Base-by-base conservation (phyloP, 2,113 vertebrate species). In the Cryptoleucopteryx plumbea region DNA sequence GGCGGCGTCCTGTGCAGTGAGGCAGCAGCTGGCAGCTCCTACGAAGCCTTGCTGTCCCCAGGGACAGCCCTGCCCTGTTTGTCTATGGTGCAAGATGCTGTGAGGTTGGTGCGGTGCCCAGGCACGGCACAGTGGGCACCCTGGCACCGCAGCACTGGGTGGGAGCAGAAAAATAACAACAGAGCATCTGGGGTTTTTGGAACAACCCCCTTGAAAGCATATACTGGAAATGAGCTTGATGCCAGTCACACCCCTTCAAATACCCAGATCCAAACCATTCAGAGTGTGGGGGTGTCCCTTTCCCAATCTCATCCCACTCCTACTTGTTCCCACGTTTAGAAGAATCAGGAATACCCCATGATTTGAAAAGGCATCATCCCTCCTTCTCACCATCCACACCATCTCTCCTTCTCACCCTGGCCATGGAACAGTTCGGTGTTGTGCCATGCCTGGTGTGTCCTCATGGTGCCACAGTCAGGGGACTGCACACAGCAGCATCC, bases 371-470 rank as follows among this genome's bases (percentile, higher is more conserved):
- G 11, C 42, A 3, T 21, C 20, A n/a, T 50, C 29, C 50, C 29
- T 68, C 11, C 66, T 77, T 15, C 47, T 80, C 71, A 5, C 17
- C 13, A 2, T 3, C 45, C 50, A 3, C 16, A 18, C n/a, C 43
- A 1, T 0, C 43, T 52, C 38, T 56, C 73, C 73, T 55, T 10
- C 40, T 53, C 23, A 4, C 18, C 2, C 61, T 67, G 59, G 1
- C 81, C 43, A 5, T 0, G 2, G 79, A 22, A 3, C 14, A 6
- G 7, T 40, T 58, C 42, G 2, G 4, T 63, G 70, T 0, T 12
- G 2, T 55, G 79, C 88, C 52, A 0, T 10, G n/a, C 50, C 42
- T 4, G 42, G 14, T 2, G 16, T 42, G 47, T 62, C 70, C 84
- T n/a, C 1, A 0, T 2, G 61, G 43, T 86, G 67, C 34, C 71